Evolutionary conservation across 2,797 vertebrate genomes (phyloP), one percentile per base, ranked within the genome.

Genomic region (Pseudotriccus pelzelni): DNA sequence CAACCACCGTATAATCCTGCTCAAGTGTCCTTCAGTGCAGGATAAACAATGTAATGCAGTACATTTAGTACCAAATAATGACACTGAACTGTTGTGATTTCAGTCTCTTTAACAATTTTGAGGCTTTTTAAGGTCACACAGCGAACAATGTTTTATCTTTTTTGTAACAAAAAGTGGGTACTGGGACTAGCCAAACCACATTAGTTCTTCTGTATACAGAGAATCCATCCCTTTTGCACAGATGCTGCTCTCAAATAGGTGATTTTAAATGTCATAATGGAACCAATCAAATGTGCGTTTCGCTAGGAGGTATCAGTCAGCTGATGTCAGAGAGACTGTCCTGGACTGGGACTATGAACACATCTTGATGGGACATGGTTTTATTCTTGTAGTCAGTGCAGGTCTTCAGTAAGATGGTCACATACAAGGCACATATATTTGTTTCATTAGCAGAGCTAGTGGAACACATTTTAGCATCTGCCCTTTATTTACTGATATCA

Each of bases 11-110:
- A 70, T 81, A 94, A 92, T 76, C 58, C 68, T 39, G 52, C 68
- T 93, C n/a, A 67, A 88, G 80, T 78, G 58, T 87, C 79, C 50
- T 95, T 93, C 80, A 83, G 23, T 58, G 75, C 34, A 67, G 25
- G 28, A 59, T 85, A 91, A 91, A 93, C 84, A 90, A 56, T 6
- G 24, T 69, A 91, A 83, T 84, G 59, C 17, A 39, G 75, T 84
- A 90, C 67, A 81, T 79, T 92, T 63, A 77, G 50, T 76, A 53
- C 28, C 82, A 87, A 93, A 78, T 27, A 89, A 50, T 58, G 75
- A 25, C 41, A 52, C 6, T 18, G 46, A 93, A 49, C 41, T 75
- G 24, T 25, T 72, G 39, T n/a, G 43, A 72, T 90, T 90, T 95
- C 34, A 46, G 17, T 64, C 52, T 59, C 0, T 50, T 72, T 75